These are phyloP conservation scores for Osmerus mordax DNA, from an alignment of 2,113 vertebrate species.

Conservation along the genomic window DNA sequence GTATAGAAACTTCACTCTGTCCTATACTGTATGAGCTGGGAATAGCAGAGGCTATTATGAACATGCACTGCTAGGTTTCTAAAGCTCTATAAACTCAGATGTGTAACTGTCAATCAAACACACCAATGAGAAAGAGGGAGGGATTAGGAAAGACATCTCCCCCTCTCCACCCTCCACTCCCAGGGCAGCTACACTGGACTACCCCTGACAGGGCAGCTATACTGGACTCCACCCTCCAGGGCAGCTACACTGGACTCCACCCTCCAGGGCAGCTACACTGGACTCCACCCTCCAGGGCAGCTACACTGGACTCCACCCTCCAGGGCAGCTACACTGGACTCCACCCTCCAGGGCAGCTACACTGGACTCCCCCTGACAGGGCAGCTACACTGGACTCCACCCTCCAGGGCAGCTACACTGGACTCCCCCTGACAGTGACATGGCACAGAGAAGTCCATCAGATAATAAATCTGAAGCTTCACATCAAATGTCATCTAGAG, in stretches of 20 bases:
- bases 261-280: neutral
- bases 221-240: neutral
- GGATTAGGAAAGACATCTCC: neutral
- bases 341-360: no score
- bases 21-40: neutral
- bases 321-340: no score
- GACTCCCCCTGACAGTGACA: neutral
- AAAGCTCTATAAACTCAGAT: no score
- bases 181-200: neutral
- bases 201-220: neutral
- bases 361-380: no score
- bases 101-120: no score
- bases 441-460: neutral
- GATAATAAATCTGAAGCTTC: neutral
- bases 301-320: no score
- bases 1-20: neutral
- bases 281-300: neutral
- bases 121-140: neutral
- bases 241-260: neutral
- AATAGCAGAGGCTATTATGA: no score
- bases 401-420: neutral
- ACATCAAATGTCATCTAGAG: neutral
- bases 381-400: no score
- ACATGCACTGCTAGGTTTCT: no score
- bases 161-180: slow-evolving; percentile 15